Evolutionary conservation across 92 coral and sea anemone species (phyloP), one percentile per base, ranked within the genome.

Genomic region (Siderastrea siderea): DNA sequence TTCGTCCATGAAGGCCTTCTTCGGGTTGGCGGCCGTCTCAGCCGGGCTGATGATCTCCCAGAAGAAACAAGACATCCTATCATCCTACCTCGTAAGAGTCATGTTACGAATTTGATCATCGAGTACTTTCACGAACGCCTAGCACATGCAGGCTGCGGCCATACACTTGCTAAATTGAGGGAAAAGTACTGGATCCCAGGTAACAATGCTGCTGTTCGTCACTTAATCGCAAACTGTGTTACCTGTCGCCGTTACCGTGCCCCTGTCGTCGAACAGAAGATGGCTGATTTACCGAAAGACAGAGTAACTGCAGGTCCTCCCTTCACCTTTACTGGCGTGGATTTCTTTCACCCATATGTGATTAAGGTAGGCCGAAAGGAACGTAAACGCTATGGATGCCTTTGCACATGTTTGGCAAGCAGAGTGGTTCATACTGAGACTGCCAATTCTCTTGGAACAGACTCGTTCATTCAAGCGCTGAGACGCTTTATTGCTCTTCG

Each of bases 61-160:
- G 88, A 80, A 62, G 91, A 91, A 46, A 63, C 90, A 68, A 91
- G 77, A 19, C 89, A 93, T 82, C 57, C 57, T 91, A 74, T 86
- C 72, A 90, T 92, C 79, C 57, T 90, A 62, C 91, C 95, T 14
- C 85, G 87, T 71, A 90, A 84, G 87, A 83, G 89, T 67, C 94
- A 83, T 26, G 88, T 93, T 48, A 91, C 92, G 15, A 84, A 67
- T 9, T 75, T 91, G 62, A 66, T 91, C 68, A 91, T 93, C 51
- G 78, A 89, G n/a, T 75, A 84, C 12, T 3, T 68, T 0, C 91
- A 91, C 84, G 71, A 50, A 38, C 87, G 74, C 10, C 60, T 91
- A 59, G 96, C 92, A 63, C 94, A 91, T 49, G 94, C 84, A 19
- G 96, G 96, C 11, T 86, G 90, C n/a, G 88, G 88, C 66, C 96